phyloP scores from a whole-genome alignment of 2,797 vertebrate species.

The Rhinogobio ventralis region DNA sequence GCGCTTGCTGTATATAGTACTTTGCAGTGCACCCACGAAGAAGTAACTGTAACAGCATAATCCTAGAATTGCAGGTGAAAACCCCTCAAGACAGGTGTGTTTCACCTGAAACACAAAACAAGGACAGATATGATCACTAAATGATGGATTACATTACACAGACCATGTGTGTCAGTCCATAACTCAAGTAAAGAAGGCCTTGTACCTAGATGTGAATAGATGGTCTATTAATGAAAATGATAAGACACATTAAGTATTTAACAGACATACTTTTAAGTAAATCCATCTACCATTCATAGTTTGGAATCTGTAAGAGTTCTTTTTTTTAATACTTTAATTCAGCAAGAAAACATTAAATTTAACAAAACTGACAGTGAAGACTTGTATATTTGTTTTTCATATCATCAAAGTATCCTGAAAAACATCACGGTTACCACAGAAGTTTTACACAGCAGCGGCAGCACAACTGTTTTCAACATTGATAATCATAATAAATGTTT shows the following conservation, averaged over 20 bases:
- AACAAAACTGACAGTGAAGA: neutral
- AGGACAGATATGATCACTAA: neutral
- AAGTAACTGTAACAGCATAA: conserved; percentile 49
- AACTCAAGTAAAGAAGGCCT: neutral
- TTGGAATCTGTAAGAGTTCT: neutral
- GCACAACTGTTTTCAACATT: neutral
- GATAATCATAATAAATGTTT: neutral
- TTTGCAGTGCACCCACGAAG: conserved; percentile 44
- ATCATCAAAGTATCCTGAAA: neutral
- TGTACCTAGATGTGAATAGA: neutral
- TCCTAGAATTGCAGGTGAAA: conserved; percentile 17
- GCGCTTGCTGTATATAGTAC: conserved; percentile 35
- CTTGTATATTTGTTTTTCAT: neutral
- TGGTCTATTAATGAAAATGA: neutral
- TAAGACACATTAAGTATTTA: neutral
- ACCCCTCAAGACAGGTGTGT: neutral
- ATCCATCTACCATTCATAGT: neutral
- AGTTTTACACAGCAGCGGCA: no score
- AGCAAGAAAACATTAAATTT: neutral
- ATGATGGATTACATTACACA: neutral
- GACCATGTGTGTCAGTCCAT: neutral
- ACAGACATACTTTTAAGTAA: neutral
- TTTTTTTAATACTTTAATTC: no score
- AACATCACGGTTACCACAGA: neutral
- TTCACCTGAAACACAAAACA: conserved; percentile 20